Evolutionary conservation across 1,140 invertebrate species (phyloP), one percentile per base, ranked within the genome.

Genomic region (Cyphomyrmex costatus): DNA sequence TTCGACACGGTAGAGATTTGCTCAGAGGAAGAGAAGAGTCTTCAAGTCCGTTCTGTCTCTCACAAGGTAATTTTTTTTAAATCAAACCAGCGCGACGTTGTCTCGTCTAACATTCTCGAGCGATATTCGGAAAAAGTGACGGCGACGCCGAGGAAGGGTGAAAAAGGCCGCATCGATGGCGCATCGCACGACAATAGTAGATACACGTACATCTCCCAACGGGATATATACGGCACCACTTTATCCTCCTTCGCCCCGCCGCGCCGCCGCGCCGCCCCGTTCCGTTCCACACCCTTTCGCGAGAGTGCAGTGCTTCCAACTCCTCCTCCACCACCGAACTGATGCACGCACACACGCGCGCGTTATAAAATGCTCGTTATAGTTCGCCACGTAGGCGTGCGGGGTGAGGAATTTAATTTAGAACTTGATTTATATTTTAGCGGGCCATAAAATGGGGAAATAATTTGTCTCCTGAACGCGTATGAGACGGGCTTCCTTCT

Each of bases 401-500:
- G 88, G 91, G 85, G 88, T 91, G 93, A 93, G 94, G 94, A 94
- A 94, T 94, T 94, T 94, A 94, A 94, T 94, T 94, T 94, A 93
- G 94, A 94, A 94, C 93, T 94, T 94, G 94, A 94, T 94, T 94
- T 94, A 94, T 94, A 94, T 94, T 94, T 94, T 94, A 94, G 93
- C 93, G 82, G 92, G 90, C 92, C 91, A 94, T 94, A 94, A 94
- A 94, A 94, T 94, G 94, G 93, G 92, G 93, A 94, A 94, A 94
- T 94, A 94, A 94, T 94, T 94, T 94, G 94, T 94, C 93, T 92
- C 92, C 91, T 89, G 92, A 93, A 94, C 91, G 92, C 92, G 93
- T 93, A 94, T 93, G 94, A 94, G 94, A 92, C 92, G 91, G 90
- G 86, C 76, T 79, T 77, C 56, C 65, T 71, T 87, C 82, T 76